phyloP scores from a whole-genome alignment of 2,113 vertebrate genomes.

The Protobothrops mucrosquamatus region DNA sequence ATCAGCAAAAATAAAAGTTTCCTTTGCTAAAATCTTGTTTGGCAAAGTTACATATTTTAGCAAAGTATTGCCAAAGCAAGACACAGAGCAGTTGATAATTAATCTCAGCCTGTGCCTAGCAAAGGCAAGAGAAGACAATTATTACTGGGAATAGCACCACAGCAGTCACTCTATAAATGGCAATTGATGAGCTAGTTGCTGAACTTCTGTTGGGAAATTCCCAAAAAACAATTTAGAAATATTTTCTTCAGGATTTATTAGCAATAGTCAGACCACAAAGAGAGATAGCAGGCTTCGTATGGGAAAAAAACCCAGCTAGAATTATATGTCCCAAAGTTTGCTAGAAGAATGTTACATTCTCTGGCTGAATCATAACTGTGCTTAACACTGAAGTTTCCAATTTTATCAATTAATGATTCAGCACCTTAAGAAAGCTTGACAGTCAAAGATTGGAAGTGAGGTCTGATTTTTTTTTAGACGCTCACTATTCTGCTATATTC shows the following conservation, averaged over 20 bases:
- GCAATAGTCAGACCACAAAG: too few relatives aligned
- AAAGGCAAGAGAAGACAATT: background rate
- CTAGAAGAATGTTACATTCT: background rate
- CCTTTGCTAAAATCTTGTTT: background rate
- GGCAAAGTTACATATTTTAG: background rate
- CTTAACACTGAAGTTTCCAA: background rate
- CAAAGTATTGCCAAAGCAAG: background rate
- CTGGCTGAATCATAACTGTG: background rate
- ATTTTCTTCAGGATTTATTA: background rate
- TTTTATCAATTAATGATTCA: background rate
- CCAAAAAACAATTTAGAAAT: background rate
- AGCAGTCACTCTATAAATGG: background rate
- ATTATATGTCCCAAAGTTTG: background rate
- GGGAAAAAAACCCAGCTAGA: background rate
- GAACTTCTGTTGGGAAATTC: background rate
- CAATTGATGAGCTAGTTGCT: background rate
- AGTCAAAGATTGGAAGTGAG: background rate
- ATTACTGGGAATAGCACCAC: background rate
- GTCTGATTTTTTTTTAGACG: background rate
- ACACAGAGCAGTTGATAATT: background rate
- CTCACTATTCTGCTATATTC: background rate
- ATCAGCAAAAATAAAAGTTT: background rate
- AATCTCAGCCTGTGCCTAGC: background rate
- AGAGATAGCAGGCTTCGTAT: background rate
- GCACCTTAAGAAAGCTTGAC: background rate